Conservation (phyloP, 2,113 vertebrate genomes). For the Neodontobutis hainanensis region DNA sequence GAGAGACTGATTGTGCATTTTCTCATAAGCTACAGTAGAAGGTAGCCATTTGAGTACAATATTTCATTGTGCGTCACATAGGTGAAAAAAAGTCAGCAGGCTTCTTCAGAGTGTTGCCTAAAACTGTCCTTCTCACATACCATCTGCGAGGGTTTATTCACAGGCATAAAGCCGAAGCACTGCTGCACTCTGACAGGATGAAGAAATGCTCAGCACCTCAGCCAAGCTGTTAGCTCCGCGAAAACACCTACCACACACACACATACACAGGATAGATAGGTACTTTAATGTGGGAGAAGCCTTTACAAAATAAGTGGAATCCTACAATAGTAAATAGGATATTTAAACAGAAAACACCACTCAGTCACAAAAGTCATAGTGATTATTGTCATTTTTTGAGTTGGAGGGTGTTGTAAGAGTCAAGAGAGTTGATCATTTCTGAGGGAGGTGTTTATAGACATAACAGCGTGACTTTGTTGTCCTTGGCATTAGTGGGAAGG, state of each 20-base stretch:
- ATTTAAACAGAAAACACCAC: not conserved
- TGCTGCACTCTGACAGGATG: constrained; percentile 29
- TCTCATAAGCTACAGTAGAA: too few species aligned
- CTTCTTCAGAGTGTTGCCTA: constrained; percentile 1
- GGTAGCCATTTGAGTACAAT: not conserved
- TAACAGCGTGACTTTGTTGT: not conserved
- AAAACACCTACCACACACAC: constrained; percentile 14
- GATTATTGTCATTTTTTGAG: too few species aligned
- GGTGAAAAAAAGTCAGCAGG: not conserved
- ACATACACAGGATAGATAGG: not conserved
- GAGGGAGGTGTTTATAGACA: constrained; percentile 12
- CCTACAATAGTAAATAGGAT: too few species aligned
- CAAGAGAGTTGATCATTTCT: not conserved
- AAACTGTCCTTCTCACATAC: constrained; percentile 30
- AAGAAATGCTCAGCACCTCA: constrained; percentile 39
- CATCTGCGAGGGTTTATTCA: constrained; percentile 62
- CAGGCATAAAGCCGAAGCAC: constrained; percentile 34
- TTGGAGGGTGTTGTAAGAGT: not conserved
- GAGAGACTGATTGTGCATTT: not conserved
- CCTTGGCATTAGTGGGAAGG: constrained; percentile 24
- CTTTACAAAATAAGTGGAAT: constrained; percentile 18
- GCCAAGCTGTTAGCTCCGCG: constrained; percentile 19
- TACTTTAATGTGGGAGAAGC: constrained; percentile 19
- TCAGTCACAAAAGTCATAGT: too few species aligned
- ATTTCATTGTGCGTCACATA: constrained; percentile 3